Evolutionary conservation across 2,888 invertebrate species (phyloP).

Genomic region (Drosophila paucipuncta): DNA sequence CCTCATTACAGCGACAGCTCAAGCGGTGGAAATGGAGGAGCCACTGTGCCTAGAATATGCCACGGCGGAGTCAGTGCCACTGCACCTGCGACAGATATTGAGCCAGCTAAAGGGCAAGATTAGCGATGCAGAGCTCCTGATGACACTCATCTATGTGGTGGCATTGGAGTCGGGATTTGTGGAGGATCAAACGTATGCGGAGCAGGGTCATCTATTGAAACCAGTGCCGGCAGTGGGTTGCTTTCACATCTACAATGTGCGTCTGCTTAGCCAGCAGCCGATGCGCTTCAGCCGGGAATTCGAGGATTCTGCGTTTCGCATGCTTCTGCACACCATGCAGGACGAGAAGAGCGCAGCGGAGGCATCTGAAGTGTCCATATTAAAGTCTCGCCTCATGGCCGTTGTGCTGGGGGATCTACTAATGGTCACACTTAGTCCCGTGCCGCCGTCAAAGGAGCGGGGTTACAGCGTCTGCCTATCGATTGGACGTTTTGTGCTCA

Average conservation of each 20-base stretch:
- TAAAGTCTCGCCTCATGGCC: slow-evolving; percentile 66
- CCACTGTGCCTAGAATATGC: slow-evolving; percentile 76
- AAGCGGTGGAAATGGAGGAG: background rate
- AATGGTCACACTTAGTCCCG: slow-evolving; percentile 78
- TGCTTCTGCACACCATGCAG: slow-evolving; percentile 54
- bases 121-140: slow-evolving; percentile 70
- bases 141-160: slow-evolving; percentile 79
- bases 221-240: slow-evolving; percentile 61
- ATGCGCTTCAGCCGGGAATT: slow-evolving; percentile 22
- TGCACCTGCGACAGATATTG: slow-evolving; percentile 74
- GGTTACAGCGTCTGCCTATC: slow-evolving; percentile 82
- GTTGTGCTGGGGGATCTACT: slow-evolving; percentile 81
- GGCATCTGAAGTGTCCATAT: background rate
- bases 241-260: slow-evolving; percentile 74
- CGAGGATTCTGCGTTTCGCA: slow-evolving; percentile 32
- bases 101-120: slow-evolving; percentile 25
- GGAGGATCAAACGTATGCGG: slow-evolving; percentile 51
- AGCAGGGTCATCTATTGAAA: slow-evolving; percentile 34
- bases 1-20: slow-evolving; percentile 50
- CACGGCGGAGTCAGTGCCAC: slow-evolving; percentile 71
- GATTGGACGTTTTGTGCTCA: slow-evolving; percentile 82
- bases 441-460: slow-evolving; percentile 42
- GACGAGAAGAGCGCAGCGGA: slow-evolving; percentile 16
- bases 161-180: slow-evolving; percentile 83
- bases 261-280: slow-evolving; percentile 47